Evolutionary conservation across 2,888 invertebrate genomes (phyloP), one percentile per base, ranked within the genome.

Genomic region (Plagodis pulveraria): DNA sequence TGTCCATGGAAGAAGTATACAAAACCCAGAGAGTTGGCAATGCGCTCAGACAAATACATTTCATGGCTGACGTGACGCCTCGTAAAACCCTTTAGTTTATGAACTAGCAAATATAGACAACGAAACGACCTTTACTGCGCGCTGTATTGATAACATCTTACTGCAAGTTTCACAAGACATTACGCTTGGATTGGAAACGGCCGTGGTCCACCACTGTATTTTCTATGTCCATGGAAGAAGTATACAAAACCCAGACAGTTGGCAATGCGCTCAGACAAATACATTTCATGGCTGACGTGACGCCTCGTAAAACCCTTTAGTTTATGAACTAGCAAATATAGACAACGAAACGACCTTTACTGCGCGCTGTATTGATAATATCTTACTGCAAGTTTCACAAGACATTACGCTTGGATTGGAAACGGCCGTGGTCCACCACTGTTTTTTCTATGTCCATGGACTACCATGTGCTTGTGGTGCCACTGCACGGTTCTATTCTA

Each of bases 261-360:
- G 72, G 72, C 68, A 70, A 64, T 62, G 64, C 56, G 40, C 54
- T 58, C 66, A 69, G 64, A 66, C 66, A 58, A 40, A 64, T 65
- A 67, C 65, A 63, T 56, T 51, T 53, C 44, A 48, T 58, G 43
- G 56, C 53, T 33, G 56, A 52, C 66, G 52, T 41, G 62, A 49
- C 50, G 58, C n/a, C 48, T 61, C 58, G 59, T 61, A 63, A 63
- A 58, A 49, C 46, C 53, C 57, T 56, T 60, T 45, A n/a, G 33
- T 54, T 47, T 55, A 51, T 63, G 12, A 42, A 55, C 55, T 58
- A 10, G 12, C 8, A 51, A 51, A 36, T 51, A 32, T 10, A 22
- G 38, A 10, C 10, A 40, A 10, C 8, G 40, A 40, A 10, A 40
- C 43, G 43, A 50, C 50, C 33, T 11, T 48, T 32, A 22, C 22